Evolutionary conservation across 2,113 vertebrate species (phyloP).

Genomic region (Rhabdornis inornatus): DNA sequence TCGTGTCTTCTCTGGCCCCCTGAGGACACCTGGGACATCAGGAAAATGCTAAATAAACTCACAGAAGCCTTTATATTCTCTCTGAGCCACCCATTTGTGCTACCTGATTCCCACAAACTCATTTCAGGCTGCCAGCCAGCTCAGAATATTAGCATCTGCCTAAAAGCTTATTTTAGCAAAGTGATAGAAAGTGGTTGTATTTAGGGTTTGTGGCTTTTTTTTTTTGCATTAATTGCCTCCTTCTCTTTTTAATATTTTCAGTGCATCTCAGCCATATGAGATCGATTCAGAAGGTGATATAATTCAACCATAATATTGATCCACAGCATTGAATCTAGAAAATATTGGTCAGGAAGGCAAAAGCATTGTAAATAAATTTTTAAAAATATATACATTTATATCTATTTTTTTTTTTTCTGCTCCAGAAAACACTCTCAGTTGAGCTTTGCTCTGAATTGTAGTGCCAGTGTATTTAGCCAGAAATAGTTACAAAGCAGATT

Average conservation of each 20-base stretch:
- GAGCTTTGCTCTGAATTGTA: background rate
- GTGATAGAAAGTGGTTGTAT: background rate
- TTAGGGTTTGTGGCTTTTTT: background rate
- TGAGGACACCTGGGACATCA: background rate
- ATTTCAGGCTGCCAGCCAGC: constrained; percentile 2
- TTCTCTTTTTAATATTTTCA: background rate
- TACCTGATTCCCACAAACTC: constrained; percentile 1
- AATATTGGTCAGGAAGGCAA: background rate
- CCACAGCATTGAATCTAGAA: background rate
- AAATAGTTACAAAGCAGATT: background rate
- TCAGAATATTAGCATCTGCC: constrained; percentile 20
- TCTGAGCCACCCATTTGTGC: background rate
- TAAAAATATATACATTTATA: background rate
- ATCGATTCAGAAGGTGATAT: background rate
- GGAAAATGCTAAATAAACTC: background rate
- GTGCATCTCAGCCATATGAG: background rate
- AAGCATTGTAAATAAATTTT: background rate
- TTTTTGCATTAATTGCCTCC: background rate
- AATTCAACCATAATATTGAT: background rate
- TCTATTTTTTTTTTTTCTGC: background rate
- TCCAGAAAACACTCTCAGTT: background rate
- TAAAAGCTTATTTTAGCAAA: constrained; percentile 19
- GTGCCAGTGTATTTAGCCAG: background rate
- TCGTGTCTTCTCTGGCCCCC: accelerated
- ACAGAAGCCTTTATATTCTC: background rate